Evolutionary conservation across 2,797 vertebrate species (phyloP), one percentile per base, ranked within the genome.

Genomic region (Allobates femoralis): DNA sequence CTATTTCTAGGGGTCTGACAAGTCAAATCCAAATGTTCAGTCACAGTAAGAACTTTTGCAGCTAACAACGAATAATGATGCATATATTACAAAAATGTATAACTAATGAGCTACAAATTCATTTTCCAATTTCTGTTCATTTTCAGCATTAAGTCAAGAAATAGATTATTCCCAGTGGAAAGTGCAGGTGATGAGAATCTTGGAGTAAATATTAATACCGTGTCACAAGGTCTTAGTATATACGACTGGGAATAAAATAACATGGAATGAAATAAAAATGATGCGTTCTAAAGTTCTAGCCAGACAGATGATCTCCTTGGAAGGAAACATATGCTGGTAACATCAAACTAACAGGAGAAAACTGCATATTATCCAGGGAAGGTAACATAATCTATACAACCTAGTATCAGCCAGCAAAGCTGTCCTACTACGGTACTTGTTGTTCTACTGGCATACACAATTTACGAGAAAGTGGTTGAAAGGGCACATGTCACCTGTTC

Each of bases 221-320:
- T 73, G 81, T 21, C 81, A 85, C 28, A 78, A 55, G 62, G 12
- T 78, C 71, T 55, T 62, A 46, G 62, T 37, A 83, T 85, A 30
- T 4, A n/a, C 73, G 55, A 81, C 15, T 32, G n/a, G 37, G 79
- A 91, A 91, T 89, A 80, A 90, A 89, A 90, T 69, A 56, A 67
- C 18, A 83, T 66, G 84, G 74, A 76, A 77, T 79, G 89, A 89
- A 53, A 88, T 80, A 88, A 89, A 90, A 71, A 41, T 53, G 26
- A 23, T 55, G 85, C 30, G 19, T 67, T 82, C 77, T 87, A 75
- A 78, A 90, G 85, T 55, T 78, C 14, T 85, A 84, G 0, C 7
- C 77, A 90, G 89, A 89, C 56, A 87, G n/a, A 67, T 87, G 19
- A 14, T 85, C 58, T 85, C 79, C 80, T 56, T 85, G 2, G 50